Conservation (phyloP, 2,797 vertebrate species). For the Platalea minor region DNA sequence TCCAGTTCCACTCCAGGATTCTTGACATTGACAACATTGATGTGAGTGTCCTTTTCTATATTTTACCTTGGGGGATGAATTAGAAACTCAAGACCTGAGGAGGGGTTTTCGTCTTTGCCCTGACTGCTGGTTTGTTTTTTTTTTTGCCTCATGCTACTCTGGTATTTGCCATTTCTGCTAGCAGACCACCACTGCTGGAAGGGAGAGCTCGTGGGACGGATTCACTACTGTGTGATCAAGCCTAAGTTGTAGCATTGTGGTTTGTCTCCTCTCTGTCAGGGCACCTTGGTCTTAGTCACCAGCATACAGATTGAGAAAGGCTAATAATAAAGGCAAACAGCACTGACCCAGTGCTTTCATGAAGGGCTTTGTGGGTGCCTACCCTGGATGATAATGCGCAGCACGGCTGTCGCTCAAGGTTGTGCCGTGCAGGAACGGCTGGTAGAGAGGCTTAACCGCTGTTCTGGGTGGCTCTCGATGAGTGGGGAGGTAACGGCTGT, state of each 20-base stretch:
- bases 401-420: background rate
- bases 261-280: background rate
- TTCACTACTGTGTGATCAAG: background rate
- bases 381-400: background rate
- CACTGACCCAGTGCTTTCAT: background rate
- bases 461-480: background rate
- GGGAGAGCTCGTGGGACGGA: background rate
- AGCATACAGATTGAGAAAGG: background rate
- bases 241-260: background rate
- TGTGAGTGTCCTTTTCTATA: conserved; percentile 74
- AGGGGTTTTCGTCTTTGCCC: background rate
- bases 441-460: background rate
- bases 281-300: background rate
- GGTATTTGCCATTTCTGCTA: background rate
- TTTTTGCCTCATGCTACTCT: background rate
- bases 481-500: background rate
- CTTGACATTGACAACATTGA: conserved; percentile 94
- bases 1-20: conserved; percentile 91
- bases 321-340: background rate
- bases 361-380: background rate
- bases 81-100: rapidly evolving
- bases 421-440: background rate
- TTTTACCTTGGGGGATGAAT: background rate
- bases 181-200: background rate
- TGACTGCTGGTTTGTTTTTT: background rate